Evolutionary conservation across 2,113 vertebrate species (phyloP).

Genomic region (Mesitornis unicolor): DNA sequence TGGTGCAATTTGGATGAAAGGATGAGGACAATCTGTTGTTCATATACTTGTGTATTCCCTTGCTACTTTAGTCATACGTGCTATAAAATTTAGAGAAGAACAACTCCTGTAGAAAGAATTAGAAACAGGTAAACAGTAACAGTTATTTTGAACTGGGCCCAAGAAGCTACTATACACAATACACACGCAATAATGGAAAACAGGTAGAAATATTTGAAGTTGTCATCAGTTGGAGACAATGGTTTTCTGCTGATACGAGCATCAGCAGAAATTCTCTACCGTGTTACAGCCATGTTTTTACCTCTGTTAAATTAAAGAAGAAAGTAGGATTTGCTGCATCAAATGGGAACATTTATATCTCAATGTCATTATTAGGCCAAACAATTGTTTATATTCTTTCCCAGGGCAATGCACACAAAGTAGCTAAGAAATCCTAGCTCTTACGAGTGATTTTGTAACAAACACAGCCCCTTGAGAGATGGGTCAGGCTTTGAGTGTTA

Average conservation of each 20-base stretch:
- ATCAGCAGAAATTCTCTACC: background rate
- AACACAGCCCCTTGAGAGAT: background rate
- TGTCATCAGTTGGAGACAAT: background rate
- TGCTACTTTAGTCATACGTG: background rate
- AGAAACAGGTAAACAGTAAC: background rate
- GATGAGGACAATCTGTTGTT: background rate
- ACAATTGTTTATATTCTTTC: background rate
- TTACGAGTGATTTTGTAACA: background rate
- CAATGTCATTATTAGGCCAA: background rate
- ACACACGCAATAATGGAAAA: background rate
- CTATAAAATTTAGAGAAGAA: background rate
- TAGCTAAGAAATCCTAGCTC: background rate
- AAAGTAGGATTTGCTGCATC: background rate
- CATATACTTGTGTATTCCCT: background rate
- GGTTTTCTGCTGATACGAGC: background rate
- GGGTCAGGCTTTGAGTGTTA: background rate
- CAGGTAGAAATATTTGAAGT: background rate
- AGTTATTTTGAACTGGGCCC: background rate
- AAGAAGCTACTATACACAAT: background rate
- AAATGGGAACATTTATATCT: background rate
- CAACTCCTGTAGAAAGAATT: background rate
- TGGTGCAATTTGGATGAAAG: background rate
- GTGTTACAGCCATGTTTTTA: background rate
- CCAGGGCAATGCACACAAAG: background rate
- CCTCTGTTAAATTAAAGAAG: background rate